Conservation (phyloP, 2,797 vertebrate genomes). For the Pseudopleuronectes americanus region DNA sequence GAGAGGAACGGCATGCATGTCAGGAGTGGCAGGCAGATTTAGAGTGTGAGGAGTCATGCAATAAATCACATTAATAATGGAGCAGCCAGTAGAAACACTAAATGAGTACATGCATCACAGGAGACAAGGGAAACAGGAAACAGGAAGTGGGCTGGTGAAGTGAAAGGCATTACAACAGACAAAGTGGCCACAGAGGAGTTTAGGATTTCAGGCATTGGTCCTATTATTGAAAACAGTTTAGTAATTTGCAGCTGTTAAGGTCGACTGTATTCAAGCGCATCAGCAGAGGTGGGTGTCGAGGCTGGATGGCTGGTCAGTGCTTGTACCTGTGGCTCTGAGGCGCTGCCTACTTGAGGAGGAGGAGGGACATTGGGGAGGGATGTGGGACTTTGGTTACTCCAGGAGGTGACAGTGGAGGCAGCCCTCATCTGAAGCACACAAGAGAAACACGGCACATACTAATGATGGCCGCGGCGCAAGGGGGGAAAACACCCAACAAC, state of each 20-base stretch:
- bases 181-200: not conserved
- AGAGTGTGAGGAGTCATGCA: not conserved
- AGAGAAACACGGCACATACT: conserved; percentile 80
- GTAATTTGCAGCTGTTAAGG: not conserved
- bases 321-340: conserved; percentile 92
- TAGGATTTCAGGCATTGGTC: not conserved
- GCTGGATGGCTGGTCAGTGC: conserved; percentile 19
- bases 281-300: conserved; percentile 26
- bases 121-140: not conserved
- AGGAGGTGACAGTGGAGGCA: conserved; percentile 98
- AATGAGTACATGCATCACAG: conserved; percentile 15
- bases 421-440: conserved; percentile 98
- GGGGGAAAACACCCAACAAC: conserved; percentile 15
- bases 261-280: not conserved
- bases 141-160: not conserved
- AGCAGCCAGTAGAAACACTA: not conserved
- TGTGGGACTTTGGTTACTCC: conserved; percentile 99
- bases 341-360: conserved; percentile 85
- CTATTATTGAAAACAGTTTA: conserved; percentile 1
- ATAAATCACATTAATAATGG: not conserved
- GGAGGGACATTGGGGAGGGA: conserved; percentile 93
- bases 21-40: not conserved
- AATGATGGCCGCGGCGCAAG: conserved; percentile 42
- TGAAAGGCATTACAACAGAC: not conserved
- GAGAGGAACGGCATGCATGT: not conserved